These are phyloP conservation scores for Silurus asotus DNA, from an alignment of 2,113 vertebrate genomes.

Conservation along the genomic window DNA sequence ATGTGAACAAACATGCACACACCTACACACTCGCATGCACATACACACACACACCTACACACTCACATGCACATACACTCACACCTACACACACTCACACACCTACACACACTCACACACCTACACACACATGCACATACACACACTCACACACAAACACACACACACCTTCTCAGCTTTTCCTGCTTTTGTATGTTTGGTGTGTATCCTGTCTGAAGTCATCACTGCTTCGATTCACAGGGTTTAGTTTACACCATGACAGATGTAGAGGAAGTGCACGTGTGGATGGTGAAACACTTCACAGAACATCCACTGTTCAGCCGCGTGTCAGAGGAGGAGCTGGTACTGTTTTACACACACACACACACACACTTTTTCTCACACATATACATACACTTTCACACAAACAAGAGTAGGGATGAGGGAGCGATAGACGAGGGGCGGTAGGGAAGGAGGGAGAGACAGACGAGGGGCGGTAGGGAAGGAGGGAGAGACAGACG, in stretches of 20 bases:
- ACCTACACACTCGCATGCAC: constrained; percentile 54
- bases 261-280: constrained; percentile 85
- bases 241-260: constrained; percentile 89
- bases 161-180: neutral
- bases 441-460: too few species aligned
- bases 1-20: too few species aligned
- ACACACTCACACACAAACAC: too few species aligned
- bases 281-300: constrained; percentile 90
- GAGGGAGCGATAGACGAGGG: neutral
- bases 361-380: neutral
- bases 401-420: neutral
- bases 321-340: constrained; percentile 75
- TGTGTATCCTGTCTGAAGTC: too few species aligned
- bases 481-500: neutral
- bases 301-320: constrained; percentile 83
- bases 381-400: neutral
- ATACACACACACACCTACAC: constrained; percentile 56
- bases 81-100: neutral
- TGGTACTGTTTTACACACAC: constrained; percentile 66
- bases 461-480: too few species aligned
- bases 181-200: neutral
- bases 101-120: neutral
- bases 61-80: neutral
- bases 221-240: constrained; percentile 56
- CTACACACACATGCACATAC: too few species aligned